Percentiles rank a stretch among this genome's conserved stretches.
These are phyloP conservation scores for Gandaritis pyraliata DNA, from an alignment of 2,888 invertebrate genomes.

Conservation along the genomic window DNA sequence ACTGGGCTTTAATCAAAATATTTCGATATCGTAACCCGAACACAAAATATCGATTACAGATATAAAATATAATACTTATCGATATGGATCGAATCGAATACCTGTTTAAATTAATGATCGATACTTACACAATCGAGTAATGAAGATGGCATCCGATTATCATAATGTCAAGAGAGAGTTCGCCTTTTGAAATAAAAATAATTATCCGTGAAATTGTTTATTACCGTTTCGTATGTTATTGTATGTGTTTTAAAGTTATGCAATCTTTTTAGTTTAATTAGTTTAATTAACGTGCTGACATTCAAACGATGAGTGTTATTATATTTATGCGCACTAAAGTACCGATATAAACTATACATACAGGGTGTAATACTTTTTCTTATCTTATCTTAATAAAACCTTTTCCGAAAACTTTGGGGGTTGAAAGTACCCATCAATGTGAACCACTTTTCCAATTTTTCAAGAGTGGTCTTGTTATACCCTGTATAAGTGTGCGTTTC, in stretches of 20 bases:
- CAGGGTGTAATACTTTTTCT: no score
- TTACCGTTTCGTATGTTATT: conserved; percentile 38
- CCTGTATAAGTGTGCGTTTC: no score
- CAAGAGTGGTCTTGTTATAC: no score
- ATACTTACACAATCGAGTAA: conserved; percentile 53
- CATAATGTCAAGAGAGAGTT: conserved; percentile 52
- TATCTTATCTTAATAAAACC: no score
- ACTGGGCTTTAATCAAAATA: conserved; percentile 27
- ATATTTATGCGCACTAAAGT: no score
- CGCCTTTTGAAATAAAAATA: conserved; percentile 46
- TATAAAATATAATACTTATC: conserved; percentile 40
- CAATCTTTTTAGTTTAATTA: conserved; percentile 2
- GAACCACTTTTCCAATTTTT: no score
- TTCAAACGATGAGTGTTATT: no score
- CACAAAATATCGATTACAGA: conserved; percentile 48
- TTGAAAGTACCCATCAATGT: no score
- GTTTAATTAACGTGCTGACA: no score
- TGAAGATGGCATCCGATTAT: conserved; percentile 58
- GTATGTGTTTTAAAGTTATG: conserved; percentile 29
- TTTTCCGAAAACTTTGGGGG: no score
- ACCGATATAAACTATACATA: no score
- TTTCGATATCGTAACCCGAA: conserved; percentile 41
- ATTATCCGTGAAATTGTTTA: conserved; percentile 48
- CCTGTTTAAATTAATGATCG: conserved; percentile 54
- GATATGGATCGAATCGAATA: conserved; percentile 50